Evolutionary conservation across 2,888 invertebrate species (phyloP).

Genomic region (Stratiomys singularior): DNA sequence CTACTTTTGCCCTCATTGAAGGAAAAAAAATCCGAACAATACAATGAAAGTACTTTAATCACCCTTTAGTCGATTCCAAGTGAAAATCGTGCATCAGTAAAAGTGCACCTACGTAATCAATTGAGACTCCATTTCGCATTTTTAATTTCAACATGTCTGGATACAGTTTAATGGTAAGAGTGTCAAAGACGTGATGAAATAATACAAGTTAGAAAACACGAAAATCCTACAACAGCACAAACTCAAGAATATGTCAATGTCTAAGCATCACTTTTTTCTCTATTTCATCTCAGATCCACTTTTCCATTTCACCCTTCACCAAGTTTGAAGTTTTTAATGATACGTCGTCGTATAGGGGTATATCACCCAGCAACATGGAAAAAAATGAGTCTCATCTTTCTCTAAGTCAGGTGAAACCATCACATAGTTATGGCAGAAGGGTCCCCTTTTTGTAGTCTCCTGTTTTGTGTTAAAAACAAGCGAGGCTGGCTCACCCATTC

Average conservation of each 20-base stretch:
- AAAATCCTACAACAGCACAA: neutral
- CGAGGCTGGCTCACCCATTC: neutral
- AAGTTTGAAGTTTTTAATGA: conserved; percentile 45
- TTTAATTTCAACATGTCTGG: conserved; percentile 33
- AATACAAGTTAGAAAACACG: conserved; percentile 39
- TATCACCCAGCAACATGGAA: conserved; percentile 17
- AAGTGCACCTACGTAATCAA: neutral
- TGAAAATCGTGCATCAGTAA: conserved; percentile 19
- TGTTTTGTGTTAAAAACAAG: conserved; percentile 12
- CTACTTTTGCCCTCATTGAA: neutral
- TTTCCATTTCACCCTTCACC: conserved; percentile 44
- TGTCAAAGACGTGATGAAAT: conserved; percentile 41
- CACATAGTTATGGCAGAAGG: conserved; percentile 35
- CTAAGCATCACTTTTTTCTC: conserved; percentile 38
- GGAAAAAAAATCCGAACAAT: neutral
- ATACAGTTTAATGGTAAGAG: conserved; percentile 12
- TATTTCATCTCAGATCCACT: conserved; percentile 13
- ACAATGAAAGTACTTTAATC: neutral
- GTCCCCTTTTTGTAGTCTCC: conserved; percentile 17
- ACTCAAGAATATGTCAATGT: neutral
- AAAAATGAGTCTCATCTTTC: conserved; percentile 16
- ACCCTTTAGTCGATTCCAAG: conserved; percentile 19
- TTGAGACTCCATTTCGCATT: conserved; percentile 20
- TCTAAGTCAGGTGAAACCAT: conserved; percentile 39
- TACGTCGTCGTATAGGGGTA: conserved; percentile 9